phyloP scores from a whole-genome alignment of 2,888 invertebrate species.

The Pristionchus exspectatus region DNA sequence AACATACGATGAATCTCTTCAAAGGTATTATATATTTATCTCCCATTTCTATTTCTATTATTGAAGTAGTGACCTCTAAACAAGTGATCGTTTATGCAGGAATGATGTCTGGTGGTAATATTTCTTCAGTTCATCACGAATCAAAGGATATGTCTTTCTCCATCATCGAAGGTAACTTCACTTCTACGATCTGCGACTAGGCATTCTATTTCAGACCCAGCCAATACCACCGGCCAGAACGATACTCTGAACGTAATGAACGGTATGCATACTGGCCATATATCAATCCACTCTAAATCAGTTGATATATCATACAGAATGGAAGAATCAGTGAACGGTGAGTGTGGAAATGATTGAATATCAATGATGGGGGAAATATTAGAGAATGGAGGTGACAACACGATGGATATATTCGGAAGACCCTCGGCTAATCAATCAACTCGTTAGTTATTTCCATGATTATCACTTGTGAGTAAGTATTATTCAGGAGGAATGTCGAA shows the following conservation, averaged over 20 bases:
- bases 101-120: not conserved
- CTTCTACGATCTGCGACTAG: not conserved
- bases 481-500: not conserved
- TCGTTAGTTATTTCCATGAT: not conserved
- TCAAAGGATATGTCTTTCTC: slow-evolving; percentile 38
- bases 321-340: slow-evolving; percentile 35
- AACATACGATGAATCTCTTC: slow-evolving; percentile 14
- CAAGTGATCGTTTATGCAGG: not conserved
- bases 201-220: not conserved
- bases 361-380: not conserved
- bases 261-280: not conserved
- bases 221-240: not conserved
- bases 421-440: slow-evolving; percentile 1
- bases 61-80: not conserved
- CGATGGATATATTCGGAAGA: slow-evolving; percentile 14
- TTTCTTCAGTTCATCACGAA: not conserved
- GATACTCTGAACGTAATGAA: slow-evolving; percentile 23
- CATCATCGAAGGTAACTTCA: slow-evolving; percentile 27
- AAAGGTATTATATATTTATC: slow-evolving; percentile 20
- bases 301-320: slow-evolving; percentile 22
- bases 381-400: slow-evolving; percentile 25
- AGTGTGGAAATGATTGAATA: not conserved
- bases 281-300: not conserved
- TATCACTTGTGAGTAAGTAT: not conserved
- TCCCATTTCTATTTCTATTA: not conserved